Evolutionary conservation across 2,888 invertebrate species (phyloP), one percentile per base, ranked within the genome.

Genomic region (Metallyticus violacea): DNA sequence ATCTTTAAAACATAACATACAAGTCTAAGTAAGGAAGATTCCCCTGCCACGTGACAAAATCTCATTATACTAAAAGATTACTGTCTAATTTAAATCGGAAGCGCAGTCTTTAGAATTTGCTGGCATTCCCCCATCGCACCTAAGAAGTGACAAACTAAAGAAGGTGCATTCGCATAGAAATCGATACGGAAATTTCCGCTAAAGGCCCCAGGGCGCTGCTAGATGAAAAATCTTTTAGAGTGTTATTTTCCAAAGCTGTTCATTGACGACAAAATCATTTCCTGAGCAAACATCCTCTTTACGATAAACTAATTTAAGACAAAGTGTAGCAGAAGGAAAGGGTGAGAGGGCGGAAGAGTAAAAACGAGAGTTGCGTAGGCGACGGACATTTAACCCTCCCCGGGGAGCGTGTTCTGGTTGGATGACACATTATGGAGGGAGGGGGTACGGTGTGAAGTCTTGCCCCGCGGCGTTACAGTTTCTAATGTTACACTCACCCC

Each of bases 231-330:
- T n/a, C n/a, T n/a, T n/a, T n/a, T 29, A 6, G 29, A 15, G 40
- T 4, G 40, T 62, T 62, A n/a, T 62, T 62, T 62, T 15, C 9
- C 22, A 62, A 15, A 62, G n/a, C 7, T 77, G 25, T 83, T 80
- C 26, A 77, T 26, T 83, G 27, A 77, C 80, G 83, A 85, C 83
- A 79, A 86, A 85, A 87, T 83, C 83, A 87, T 87, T 86, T 87
- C 87, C 87, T 9, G 85, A 26, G 77, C 30, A 79, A 83, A 86
- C 77, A 87, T 79, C 79, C 82, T 76, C 87, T 62, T 62, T 62
- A 62, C 40, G 15, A 79, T 85, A 87, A 87, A 87, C 85, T 80
- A 85, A 81, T 87, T 87, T 85, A 76, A 86, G 86, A 86, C 85
- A 85, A 85, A 79, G 85, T 28, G 26, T 25, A 79, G 40, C 4